Evolutionary conservation across 2,888 invertebrate species (phyloP), one percentile per base, ranked within the genome.

Genomic region (Lithophane socia): DNA sequence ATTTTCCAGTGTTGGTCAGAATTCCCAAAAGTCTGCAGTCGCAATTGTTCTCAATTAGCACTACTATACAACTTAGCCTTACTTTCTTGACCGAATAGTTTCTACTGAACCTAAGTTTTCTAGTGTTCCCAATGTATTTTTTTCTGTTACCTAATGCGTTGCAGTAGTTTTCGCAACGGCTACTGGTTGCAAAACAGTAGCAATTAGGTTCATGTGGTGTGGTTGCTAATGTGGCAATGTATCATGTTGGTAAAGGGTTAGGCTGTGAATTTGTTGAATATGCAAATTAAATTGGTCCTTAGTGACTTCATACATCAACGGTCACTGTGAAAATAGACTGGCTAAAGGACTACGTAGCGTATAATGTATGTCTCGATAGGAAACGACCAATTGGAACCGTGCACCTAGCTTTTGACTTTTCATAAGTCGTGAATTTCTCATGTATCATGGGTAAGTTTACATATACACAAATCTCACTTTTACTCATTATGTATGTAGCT

Each of bases 191-290:
- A 60, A 85, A 81, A 77, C 82, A 70, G 78, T 24, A 66, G 76
- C 68, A 85, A 85, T 82, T 85, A 85, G 74, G 72, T 85, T 58
- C 67, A 74, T 82, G 83, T 79, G 73, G 83, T 82, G 63, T 64
- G 78, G 52, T 2, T 80, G 12, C 67, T 77, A 77, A 85, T 85
- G 85, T 69, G 44, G 65, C 47, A 72, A 81, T 77, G 65, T 8
- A 29, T 84, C 75, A 61, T 42, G 69, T 67, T 58, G 49, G 56
- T 42, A 37, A 63, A 49, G 80, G 58, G 42, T 58, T 49, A 54
- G 71, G 21, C 61, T n/a, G 21, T 18, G 56, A 68, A 71, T 81
- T 71, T 13, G 21, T 76, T 68, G n/a, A 29, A 1, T 74, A 74
- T 72, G 71, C 56, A 72, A 69, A 72, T 85, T 69, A 61, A 73